These are phyloP conservation scores for Bombylius discolor DNA, from an alignment of 2,888 invertebrate species.

Conservation along the genomic window DNA sequence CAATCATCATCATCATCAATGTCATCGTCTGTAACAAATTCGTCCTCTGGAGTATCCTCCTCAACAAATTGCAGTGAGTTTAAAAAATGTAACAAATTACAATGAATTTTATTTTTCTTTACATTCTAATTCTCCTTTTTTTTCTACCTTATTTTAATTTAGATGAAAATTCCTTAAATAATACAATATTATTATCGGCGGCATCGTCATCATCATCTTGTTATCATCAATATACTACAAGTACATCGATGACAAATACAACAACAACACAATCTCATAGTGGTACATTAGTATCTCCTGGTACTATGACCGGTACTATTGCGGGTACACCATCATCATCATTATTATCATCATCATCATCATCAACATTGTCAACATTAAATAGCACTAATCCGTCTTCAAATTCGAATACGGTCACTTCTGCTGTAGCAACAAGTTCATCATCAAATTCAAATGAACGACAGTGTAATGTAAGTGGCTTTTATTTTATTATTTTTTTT, in stretches of 20 bases:
- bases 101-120: too few relatives aligned
- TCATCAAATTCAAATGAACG: neutral
- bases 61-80: too few relatives aligned
- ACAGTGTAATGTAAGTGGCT: neutral
- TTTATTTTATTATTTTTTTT: too few relatives aligned
- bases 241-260: neutral
- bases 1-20: neutral
- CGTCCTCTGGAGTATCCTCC: too few relatives aligned
- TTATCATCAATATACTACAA: neutral
- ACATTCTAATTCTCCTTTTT: too few relatives aligned
- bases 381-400: neutral
- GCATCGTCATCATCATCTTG: neutral
- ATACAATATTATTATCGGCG: too few relatives aligned
- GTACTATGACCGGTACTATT: neutral
- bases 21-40: neutral
- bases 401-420: neutral
- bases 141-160: too few relatives aligned
- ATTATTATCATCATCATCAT: neutral
- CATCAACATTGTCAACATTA: too few relatives aligned
- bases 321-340: neutral
- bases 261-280: neutral
- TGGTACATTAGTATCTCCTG: neutral
- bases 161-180: too few relatives aligned
- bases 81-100: too few relatives aligned
- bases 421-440: constrained; percentile 1